Evolutionary conservation across 2,113 vertebrate genomes (phyloP).

Genomic region (Burhinus oedicnemus): DNA sequence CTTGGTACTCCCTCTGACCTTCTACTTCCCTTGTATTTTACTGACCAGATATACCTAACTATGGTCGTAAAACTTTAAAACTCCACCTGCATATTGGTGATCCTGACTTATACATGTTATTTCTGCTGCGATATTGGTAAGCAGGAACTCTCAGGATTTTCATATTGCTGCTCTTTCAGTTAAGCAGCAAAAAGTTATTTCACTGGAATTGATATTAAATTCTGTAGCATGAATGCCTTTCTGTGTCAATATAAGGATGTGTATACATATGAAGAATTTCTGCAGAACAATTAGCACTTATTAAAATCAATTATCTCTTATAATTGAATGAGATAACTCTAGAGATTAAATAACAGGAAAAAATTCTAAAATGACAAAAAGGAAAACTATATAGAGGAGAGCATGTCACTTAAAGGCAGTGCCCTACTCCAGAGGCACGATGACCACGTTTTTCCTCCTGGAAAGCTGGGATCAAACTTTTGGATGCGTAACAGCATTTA

Average conservation of each 20-base stretch:
- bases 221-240: neutral
- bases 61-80: neutral
- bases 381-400: neutral
- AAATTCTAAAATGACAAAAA: neutral
- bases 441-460: neutral
- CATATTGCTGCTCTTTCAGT: neutral
- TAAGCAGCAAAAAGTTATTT: neutral
- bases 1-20: neutral
- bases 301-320: slow-evolving; percentile 28
- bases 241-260: neutral
- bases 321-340: neutral
- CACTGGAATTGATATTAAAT: neutral
- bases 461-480: neutral
- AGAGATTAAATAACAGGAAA: neutral
- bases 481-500: neutral
- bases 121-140: neutral
- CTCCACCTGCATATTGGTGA: neutral
- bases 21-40: neutral
- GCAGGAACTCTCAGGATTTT: neutral
- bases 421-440: neutral
- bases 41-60: neutral
- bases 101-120: neutral
- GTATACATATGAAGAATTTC: neutral
- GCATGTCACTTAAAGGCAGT: neutral
- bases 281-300: slow-evolving; percentile 19